phyloP scores from a whole-genome alignment of 2,113 vertebrate species.

The Athene cunicularia region DNA sequence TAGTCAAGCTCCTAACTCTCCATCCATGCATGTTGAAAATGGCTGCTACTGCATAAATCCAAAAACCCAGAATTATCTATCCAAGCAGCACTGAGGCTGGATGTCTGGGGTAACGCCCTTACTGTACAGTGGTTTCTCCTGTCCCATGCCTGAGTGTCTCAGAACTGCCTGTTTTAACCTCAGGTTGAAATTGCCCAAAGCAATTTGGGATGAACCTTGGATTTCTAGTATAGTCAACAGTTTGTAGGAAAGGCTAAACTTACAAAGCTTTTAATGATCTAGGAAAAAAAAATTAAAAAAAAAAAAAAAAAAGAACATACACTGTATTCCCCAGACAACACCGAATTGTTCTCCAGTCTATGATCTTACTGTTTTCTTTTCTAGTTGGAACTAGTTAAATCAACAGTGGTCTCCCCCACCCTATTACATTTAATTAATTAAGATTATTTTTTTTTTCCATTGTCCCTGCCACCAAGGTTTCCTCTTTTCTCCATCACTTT shows the following conservation, averaged over 20 bases:
- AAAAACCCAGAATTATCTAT: neutral
- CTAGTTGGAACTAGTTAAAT: neutral
- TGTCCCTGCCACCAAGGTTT: neutral
- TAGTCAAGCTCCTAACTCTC: neutral
- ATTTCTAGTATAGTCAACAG: neutral
- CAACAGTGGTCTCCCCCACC: fast-evolving
- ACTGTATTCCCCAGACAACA: neutral
- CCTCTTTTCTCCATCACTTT: neutral
- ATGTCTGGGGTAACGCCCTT: neutral
- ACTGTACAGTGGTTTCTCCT: neutral
- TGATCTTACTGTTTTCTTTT: neutral
- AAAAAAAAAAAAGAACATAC: neutral
- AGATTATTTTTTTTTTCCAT: neutral
- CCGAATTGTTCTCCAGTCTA: neutral
- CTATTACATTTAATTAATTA: neutral
- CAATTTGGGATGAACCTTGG: neutral
- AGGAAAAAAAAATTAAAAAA: neutral
- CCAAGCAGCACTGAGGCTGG: neutral
- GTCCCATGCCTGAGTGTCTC: neutral
- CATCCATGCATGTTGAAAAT: neutral
- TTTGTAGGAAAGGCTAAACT: neutral
- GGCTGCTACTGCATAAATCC: neutral
- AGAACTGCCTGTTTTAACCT: neutral
- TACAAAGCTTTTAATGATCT: neutral
- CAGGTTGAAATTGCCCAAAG: neutral